Base-by-base conservation (phyloP, 2,888 invertebrate genomes). In the Drosophila emarginata region DNA sequence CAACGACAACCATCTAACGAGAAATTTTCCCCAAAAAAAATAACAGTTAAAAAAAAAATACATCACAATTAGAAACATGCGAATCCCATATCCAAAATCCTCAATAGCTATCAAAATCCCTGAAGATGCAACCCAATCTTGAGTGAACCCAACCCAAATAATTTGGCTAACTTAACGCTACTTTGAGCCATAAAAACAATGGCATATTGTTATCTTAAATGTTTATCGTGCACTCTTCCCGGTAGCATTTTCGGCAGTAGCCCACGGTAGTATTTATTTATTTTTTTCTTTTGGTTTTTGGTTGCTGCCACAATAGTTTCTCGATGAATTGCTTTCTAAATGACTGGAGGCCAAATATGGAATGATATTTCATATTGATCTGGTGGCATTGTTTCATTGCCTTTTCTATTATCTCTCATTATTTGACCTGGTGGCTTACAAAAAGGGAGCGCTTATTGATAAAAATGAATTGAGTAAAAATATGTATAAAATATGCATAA, bases 241-340 rank as follows among this genome's bases (percentile, higher is more conserved):
- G 81, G 84, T 84, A 88, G 87, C 87, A 60, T 77, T 78, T 80
- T 78, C 70, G 63, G 78, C 84, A 75, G 84, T 88, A 85, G 84
- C 87, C 88, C 74, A 85, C 84, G 84, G 84, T 85, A 85, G 84
- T 85, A 75, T 72, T 39, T 59, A 54, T 61, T 67, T 62, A 51
- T 14, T 65, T 39, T 67, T 56, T 63, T 57, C 51, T 36, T 57
- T 54, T 62, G 64, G 56, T 66, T 56, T 62, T 50, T 66, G 56
- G 63, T 56, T 56, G 54, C 58, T 18, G 64, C 59, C 45, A 36
- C 63, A 52, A 40, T 53, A 56, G 64, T 56, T 64, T 18, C 53
- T 74, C 75, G 73, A 79, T 85, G 72, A 74, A 86, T 80, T 80
- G 90, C 88, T 89, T 89, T 89, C 88, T 89, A 89, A 89, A 89